These are phyloP conservation scores for Ardeotis arabs DNA, from an alignment of 2,113 vertebrate species.

Conservation along the genomic window DNA sequence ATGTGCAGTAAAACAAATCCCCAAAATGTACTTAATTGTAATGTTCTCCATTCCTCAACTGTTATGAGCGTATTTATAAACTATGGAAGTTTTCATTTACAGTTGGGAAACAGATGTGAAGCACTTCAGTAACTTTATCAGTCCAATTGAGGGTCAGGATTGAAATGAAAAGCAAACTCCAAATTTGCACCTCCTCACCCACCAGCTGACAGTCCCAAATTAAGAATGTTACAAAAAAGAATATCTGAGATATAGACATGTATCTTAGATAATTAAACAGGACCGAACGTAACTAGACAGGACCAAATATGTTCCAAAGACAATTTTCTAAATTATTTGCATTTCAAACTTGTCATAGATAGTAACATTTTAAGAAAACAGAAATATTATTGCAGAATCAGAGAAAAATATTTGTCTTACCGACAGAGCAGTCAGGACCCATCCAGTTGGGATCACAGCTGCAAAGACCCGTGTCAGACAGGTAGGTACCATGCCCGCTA, in stretches of 20 bases:
- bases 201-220: neutral
- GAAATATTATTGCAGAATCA: fast-evolving
- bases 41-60: neutral
- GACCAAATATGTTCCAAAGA: neutral
- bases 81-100: neutral
- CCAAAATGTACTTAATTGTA: fast-evolving
- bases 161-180: neutral
- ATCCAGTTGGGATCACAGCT: slow-evolving; percentile 98
- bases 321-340: neutral
- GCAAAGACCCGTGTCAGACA: slow-evolving; percentile 93
- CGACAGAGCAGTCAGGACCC: slow-evolving; percentile 97
- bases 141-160: neutral
- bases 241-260: fast-evolving
- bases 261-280: neutral
- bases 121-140: neutral
- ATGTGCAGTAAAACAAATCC: neutral
- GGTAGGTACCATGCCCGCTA: slow-evolving; percentile 93
- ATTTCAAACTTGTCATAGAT: neutral
- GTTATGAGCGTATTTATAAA: neutral
- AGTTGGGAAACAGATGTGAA: neutral
- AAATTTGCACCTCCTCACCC: neutral
- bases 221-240: neutral
- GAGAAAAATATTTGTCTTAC: slow-evolving; percentile 72
- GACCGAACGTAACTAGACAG: neutral
- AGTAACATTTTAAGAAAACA: fast-evolving